Evolutionary conservation across 2,113 vertebrate genomes (phyloP), one percentile per base, ranked within the genome.

Genomic region (Perccottus glenii): DNA sequence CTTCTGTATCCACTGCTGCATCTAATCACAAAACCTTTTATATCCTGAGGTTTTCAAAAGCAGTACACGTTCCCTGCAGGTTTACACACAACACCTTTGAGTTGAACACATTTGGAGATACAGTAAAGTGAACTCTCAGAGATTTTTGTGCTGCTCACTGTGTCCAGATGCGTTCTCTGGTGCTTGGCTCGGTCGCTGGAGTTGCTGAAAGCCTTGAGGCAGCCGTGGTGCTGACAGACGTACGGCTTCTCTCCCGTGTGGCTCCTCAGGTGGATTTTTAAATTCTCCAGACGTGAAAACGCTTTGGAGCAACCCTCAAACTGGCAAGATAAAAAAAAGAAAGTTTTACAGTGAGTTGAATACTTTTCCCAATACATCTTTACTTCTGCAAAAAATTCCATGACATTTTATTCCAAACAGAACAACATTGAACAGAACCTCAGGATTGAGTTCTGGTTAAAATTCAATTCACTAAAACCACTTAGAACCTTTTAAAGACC

Each of bases 201-300:
- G 83, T 92, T 92, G 75, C 90, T 92, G 84, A 92, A 92, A 71
- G 89, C 89, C 43, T 92, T 92, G 3, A 89, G 80, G 73, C 90
- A 92, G 70, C 89, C 89, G 1, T 84, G 72, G 33, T 91, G 87
- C 61, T 92, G 90, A 55, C 90, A 92, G 60, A 90, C 78, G 69
- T 92, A 92, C 0, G 90, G 90, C 36, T 92, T 92, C 74, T 92
- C 90, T n/a, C 90, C 89, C 0, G 90, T 92, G 77, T 92, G 90
- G 70, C 90, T 92, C 55, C 90, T 84, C 63, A 91, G 84, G 80
- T 92, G 89, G 65, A 92, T 92, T 83, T 92, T 92, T 60, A 92
- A 82, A 74, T 92, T 92, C 84, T 92, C 91, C 83, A 92, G 80
- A 35, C 91, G 91, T 6, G 91, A 92, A 48, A 92, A 92, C 0